Evolutionary conservation across 64 coral and sea anemone genomes (phyloP).

Genomic region (Exaiptasia diaphana): DNA sequence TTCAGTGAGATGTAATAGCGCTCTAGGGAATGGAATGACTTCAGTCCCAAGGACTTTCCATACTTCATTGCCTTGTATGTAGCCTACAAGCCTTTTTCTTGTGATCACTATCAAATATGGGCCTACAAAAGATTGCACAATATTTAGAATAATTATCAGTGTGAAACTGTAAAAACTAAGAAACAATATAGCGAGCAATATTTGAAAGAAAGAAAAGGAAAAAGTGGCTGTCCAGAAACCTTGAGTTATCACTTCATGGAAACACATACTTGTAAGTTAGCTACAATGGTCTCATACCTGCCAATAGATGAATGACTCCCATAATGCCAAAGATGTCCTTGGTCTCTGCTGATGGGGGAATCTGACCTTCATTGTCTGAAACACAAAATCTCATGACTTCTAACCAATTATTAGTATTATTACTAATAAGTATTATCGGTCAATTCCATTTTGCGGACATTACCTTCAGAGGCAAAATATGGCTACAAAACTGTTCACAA

Average conservation of each 20-base stretch:
- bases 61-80: constrained; percentile 80
- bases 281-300: constrained; percentile 26
- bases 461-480: no score
- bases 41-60: constrained; percentile 90
- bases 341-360: constrained; percentile 84
- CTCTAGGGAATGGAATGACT: constrained; percentile 84
- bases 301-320: constrained; percentile 77
- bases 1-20: constrained; percentile 85
- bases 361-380: constrained; percentile 96
- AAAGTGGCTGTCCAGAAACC: no score
- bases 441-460: no score
- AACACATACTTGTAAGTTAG: no score
- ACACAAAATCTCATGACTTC: background rate
- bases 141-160: no score
- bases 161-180: no score
- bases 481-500: no score
- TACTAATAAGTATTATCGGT: no score
- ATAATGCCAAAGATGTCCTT: constrained; percentile 95
- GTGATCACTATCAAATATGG: constrained; percentile 92
- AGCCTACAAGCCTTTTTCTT: constrained; percentile 83
- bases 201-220: no score
- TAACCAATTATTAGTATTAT: no score
- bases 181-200: no score
- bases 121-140: constrained; percentile 23
- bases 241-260: no score